Evolutionary conservation across 2,888 invertebrate species (phyloP).

Genomic region (Notodonta dromedarius): DNA sequence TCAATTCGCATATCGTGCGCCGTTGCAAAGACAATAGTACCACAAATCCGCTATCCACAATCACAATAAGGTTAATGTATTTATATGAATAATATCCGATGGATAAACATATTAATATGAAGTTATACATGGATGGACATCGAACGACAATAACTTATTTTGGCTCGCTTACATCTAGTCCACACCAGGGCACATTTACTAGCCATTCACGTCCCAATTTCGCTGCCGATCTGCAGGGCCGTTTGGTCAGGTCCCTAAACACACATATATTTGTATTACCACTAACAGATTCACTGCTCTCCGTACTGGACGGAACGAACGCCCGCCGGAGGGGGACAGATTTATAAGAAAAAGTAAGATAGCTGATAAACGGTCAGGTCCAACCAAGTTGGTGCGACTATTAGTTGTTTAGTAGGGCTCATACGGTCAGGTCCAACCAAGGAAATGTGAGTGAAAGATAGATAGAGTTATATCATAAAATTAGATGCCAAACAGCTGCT

Average conservation of each 20-base stretch:
- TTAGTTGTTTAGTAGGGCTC: no score
- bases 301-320: not conserved
- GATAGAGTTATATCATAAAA: no score
- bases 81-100: constrained; percentile 17
- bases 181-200: not conserved
- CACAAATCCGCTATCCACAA: constrained; percentile 4
- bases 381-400: no score
- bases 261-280: not conserved
- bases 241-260: not conserved
- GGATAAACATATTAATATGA: constrained; percentile 22
- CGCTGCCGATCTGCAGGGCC: not conserved
- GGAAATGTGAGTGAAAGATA: no score
- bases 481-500: no score
- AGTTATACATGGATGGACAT: constrained; percentile 42
- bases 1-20: not conserved
- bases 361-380: no score
- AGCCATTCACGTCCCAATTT: not conserved
- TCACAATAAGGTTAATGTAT: constrained; percentile 3
- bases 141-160: constrained; percentile 39
- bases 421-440: no score
- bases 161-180: constrained; percentile 32
- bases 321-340: not conserved
- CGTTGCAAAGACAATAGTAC: not conserved
- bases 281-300: not conserved
- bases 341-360: not conserved